Conservation (phyloP, 2,113 vertebrate species). For the Channa argus region DNA sequence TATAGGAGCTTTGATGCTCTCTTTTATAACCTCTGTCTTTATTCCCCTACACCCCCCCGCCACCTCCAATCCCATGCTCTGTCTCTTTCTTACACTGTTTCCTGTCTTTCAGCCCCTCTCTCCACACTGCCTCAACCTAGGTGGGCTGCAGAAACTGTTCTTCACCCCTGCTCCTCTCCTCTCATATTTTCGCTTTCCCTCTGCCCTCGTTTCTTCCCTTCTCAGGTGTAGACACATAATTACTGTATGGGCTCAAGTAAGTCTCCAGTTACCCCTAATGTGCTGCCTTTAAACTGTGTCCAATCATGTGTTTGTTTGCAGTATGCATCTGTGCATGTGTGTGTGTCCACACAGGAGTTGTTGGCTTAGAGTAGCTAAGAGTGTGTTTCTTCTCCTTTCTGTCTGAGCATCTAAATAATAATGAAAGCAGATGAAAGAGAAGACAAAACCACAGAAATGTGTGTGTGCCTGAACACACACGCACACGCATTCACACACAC, state of each 20-base stretch:
- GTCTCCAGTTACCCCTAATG: conserved; percentile 67
- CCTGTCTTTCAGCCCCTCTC: conserved; percentile 7
- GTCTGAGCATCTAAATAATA: conserved; percentile 55
- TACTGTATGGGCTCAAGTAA: conserved; percentile 64
- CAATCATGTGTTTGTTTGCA: conserved; percentile 52
- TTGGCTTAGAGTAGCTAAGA: conserved; percentile 47
- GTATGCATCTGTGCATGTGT: conserved; percentile 12
- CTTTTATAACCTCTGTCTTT: conserved; percentile 56
- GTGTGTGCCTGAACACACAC: conserved; percentile 6
- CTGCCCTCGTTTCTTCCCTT: conserved; percentile 36
- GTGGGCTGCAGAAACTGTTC: conserved; percentile 71
- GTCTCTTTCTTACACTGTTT: conserved; percentile 3
- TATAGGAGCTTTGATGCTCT: conserved; percentile 43
- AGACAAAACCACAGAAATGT: conserved; percentile 20
- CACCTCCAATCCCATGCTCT: background rate
- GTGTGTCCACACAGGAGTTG: conserved; percentile 1
- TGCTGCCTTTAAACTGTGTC: conserved; percentile 69
- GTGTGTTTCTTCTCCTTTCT: conserved; percentile 23
- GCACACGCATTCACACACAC: conserved; percentile 32
- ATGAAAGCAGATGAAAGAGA: conserved; percentile 62
- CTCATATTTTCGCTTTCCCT: background rate
- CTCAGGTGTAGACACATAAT: conserved; percentile 80
- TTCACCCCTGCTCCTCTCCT: conserved; percentile 12
- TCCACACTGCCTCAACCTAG: conserved; percentile 58
- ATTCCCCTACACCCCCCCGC: background rate